Base-by-base conservation (phyloP, 2,888 invertebrate species). In the Conops quadrifasciatus region DNA sequence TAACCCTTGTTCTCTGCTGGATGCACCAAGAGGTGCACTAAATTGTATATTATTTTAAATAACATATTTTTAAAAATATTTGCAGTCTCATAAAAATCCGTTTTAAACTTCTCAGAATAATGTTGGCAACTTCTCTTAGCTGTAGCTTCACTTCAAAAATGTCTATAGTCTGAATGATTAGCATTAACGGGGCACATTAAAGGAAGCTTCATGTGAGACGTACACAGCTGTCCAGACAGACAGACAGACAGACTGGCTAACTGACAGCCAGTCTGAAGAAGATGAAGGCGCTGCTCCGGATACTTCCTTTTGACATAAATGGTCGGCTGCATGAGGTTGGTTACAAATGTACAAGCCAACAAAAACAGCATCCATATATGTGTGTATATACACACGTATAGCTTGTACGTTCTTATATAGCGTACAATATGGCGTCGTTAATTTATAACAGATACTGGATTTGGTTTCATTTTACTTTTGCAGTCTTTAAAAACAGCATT, bases 381-480 rank as follows among this genome's bases (percentile, higher is more conserved):
- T 21, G 15, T 30, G 7, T 16, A 28, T 15, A 60, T 24, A 58
- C 16, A 58, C 24, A 13, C 28, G 19, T 5, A 58, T 11, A 13
- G 19, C 58, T 21, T 24, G 16, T 26, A 58, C 58, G 7, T 7
- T 28, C 1, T 21, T 36, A 19, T 19, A 19, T 19, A 16, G n/a
- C 13, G 45, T 15, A 2, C 7, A 28, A 58, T 28, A 58, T 58
- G 58, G 64, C 64, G 64, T 53, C 66, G 36, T 53, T 66, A 66
- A 66, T 66, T 66, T 53, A 30, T 36, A 66, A 53, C 66, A 66
- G 66, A 53, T 53, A 51, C 53, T 51, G 65, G 53, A 30, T 66
- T 53, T 51, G 15, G 66, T 66, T 66, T 66, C 66, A 36, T 53
- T n/a, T 66, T 36, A 19, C 19, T 45, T 47, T 36, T 9, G 21